Percentiles rank a stretch among this genome's conserved stretches.
These are phyloP conservation scores for Sebastes iracundus DNA, from an alignment of 2,797 vertebrate genomes.

Conservation along the genomic window DNA sequence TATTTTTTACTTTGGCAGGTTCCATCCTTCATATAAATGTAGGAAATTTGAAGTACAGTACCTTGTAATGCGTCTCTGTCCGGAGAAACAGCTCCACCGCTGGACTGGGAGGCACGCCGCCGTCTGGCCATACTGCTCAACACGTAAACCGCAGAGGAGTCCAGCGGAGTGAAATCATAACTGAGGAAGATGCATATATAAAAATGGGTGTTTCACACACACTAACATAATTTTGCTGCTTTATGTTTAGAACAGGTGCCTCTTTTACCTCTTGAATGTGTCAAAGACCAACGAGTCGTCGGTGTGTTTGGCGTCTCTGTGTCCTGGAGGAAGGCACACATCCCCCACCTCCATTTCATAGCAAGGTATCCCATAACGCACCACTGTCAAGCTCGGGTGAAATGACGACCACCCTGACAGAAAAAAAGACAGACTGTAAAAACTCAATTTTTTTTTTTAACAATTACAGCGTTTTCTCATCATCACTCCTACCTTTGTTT, in stretches of 20 bases:
- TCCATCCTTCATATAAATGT: background rate
- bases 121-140: slow-evolving; percentile 98
- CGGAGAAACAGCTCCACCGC: slow-evolving; percentile 85
- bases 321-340: slow-evolving; percentile 96
- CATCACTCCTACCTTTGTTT: slow-evolving; percentile 90
- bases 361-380: slow-evolving; percentile 98
- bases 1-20: no score
- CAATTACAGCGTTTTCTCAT: fast-evolving
- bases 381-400: slow-evolving; percentile 97
- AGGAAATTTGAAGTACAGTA: background rate
- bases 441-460: background rate
- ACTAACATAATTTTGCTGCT: background rate
- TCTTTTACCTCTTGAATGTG: slow-evolving; percentile 94
- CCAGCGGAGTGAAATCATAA: slow-evolving; percentile 96
- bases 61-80: slow-evolving; percentile 83
- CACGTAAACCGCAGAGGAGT: slow-evolving; percentile 97
- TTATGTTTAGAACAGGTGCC: no score
- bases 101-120: slow-evolving; percentile 91
- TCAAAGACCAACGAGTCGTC: slow-evolving; percentile 97
- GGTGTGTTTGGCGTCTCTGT: slow-evolving; percentile 96
- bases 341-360: slow-evolving; percentile 95
- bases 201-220: background rate
- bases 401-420: slow-evolving; percentile 95
- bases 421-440: background rate
- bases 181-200: slow-evolving; percentile 67